Evolutionary conservation across 2,113 vertebrate genomes (phyloP).

Genomic region (Otus sunia): DNA sequence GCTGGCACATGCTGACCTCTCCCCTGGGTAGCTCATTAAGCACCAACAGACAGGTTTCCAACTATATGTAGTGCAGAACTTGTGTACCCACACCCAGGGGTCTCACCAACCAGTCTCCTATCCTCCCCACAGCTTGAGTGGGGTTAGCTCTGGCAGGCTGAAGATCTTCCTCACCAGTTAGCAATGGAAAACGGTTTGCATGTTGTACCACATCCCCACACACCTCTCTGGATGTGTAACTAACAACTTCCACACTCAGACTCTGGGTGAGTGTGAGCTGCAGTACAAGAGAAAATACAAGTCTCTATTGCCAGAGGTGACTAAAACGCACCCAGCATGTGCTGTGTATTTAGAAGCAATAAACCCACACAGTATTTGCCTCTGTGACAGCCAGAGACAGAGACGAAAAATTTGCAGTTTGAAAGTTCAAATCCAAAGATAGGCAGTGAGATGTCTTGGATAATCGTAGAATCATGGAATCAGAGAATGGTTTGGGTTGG

Average conservation of each 20-base stretch:
- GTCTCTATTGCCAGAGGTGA: background rate
- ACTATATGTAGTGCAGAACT: no score
- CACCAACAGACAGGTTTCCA: background rate
- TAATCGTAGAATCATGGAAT: background rate
- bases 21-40: background rate
- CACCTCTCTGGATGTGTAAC: background rate
- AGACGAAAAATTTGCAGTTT: background rate
- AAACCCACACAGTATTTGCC: background rate
- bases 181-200: background rate
- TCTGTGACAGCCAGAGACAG: accelerated
- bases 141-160: background rate
- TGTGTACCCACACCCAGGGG: background rate
- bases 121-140: background rate
- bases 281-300: background rate
- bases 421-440: background rate
- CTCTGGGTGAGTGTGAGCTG: background rate
- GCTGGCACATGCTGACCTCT: background rate
- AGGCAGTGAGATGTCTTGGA: background rate
- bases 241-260: background rate
- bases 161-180: background rate
- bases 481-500: no score
- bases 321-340: background rate
- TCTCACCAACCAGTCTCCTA: background rate
- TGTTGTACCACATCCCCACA: background rate
- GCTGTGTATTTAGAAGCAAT: background rate